Base-by-base conservation (phyloP, 2,113 vertebrate genomes). In the Carassius gibelio region DNA sequence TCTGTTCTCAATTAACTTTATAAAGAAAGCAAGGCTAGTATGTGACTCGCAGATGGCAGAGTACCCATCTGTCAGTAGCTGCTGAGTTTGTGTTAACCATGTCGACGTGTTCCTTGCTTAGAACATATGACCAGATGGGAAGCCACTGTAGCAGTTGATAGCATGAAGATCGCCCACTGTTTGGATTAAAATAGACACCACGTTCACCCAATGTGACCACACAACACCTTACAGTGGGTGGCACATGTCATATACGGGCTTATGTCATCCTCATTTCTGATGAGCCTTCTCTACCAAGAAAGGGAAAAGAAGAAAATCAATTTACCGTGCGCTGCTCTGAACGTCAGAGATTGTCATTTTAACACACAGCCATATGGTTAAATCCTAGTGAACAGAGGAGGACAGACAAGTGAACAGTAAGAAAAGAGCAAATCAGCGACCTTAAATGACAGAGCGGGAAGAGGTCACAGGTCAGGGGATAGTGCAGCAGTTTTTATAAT, bases 111-210 rank as follows among this genome's bases (percentile, higher is more conserved):
- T 81, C 61, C 61, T 3, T 75, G 59, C 9, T 50, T 36, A 15
- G 42, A 38, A 62, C 45, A 19, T 36, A 66, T 62, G 38, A 55
- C 11, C 64, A 72, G 75, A 75, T 83, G 68, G 68, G 50, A 36
- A 71, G 21, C 45, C 26, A 5, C 45, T 77, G 66, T 87, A 62
- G 81, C 34, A 55, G 52, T 55, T 55, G 52, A 55, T 55, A 5
- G 1, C 52, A 57, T 69, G 26, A 75, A 55, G 72, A 64, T 61
- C 26, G 13, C 62, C 85, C 30, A 86, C 62, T 36, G 30, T 81
- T 50, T 77, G 8, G 45, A 82, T 84, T 83, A 69, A 86, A 86
- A 83, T 86, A 87, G 85, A 79, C 62, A 59, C 62, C 14, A 59
- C 38, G 4, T 76, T 83, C 50, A 72, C 64, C 21, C 26, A 26